Evolutionary conservation across 2,888 invertebrate species (phyloP), one percentile per base, ranked within the genome.

Genomic region (Orchesella flavescens): DNA sequence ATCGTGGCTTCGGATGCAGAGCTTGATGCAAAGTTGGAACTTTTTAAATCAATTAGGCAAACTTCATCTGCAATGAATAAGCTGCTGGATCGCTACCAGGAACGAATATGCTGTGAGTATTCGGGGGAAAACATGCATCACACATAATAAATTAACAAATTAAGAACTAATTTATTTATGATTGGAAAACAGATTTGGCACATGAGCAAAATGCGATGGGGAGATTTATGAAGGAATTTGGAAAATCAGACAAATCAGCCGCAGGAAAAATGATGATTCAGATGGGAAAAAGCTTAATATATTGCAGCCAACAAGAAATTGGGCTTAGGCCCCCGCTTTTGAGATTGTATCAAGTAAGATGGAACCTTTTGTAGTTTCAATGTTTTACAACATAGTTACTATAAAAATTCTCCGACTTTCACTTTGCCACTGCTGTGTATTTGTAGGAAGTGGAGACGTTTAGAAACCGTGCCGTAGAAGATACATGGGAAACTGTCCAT

Each of bases 161-260:
- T n/a, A n/a, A n/a, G n/a, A n/a, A n/a, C n/a, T n/a, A n/a, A n/a
- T n/a, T 63, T 7, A 34, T 34, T 34, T 34, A 34, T 34, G 7
- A 34, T 7, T 4, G 7, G 34, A 34, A 34, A 34, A 65, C 86
- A 93, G 93, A 95, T 89, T 92, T 99, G 88, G 96, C 98, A 9
- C 97, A 98, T 90, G 98, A 98, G 90, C 98, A 98, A 91, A 97
- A 97, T 91, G 93, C 95, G 3, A 93, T 98, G 91, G 97, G 99
- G 0, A 93, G 97, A 88, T 98, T 99, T 90, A 91, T 99, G 84
- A 97, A 97, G 90, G 96, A 97, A 90, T 94, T 96, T 86, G 97
- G 98, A 1, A 97, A 97, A 90, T 93, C 93, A 86, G 95, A 95
- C 89, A 94, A 94, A 90, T 95, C 96, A 44, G 92, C 94, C 83